Base-by-base conservation (phyloP, 2,797 vertebrate genomes). In the Allobates femoralis region DNA sequence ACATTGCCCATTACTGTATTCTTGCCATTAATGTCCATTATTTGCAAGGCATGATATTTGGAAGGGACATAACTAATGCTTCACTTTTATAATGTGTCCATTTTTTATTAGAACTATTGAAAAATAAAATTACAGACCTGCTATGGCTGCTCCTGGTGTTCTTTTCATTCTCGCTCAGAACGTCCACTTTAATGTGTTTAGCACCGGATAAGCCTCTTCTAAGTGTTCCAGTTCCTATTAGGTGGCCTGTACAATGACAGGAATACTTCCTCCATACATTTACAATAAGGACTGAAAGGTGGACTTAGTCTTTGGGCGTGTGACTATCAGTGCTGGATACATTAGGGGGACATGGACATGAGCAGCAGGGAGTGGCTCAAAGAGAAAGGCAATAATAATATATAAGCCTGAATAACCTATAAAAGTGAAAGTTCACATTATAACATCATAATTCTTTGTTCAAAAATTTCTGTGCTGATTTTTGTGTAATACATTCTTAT, bases 401-500 rank as follows among this genome's bases (percentile, higher is more conserved):
- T 53, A 12, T 53, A 53, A 53, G 51, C 51, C n/a, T 60, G 2
- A 34, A 81, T 88, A 90, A 76, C 67, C 37, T 37, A 85, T 84
- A 83, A 81, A 32, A 16, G 84, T n/a, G 19, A 41, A 78, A 73
- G 56, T 89, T 90, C 51, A 53, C 16, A 18, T 53, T 53, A 15
- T 53, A 18, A 53, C 51, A 15, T 18, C 51, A 53, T 10, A 46
- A 8, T 46, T 46, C 11, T 46, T 46, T 46, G 7, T 0, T 46
- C 11, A 0, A 7, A 46, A 46, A 46, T 8, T 46, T 46, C 11
- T 46, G 41, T 46, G 7, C 41, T 46, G 41, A 5, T 46, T 46
- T 7, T 6, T 46, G 7, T 46, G 41, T 46, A 7, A 46, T 46
- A 46, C 11, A 46, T 11, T 11, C 11, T 46, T 46, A 46, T 11